phyloP scores from a whole-genome alignment of 2,797 vertebrate species.

The Chelidonichthys spinosus region DNA sequence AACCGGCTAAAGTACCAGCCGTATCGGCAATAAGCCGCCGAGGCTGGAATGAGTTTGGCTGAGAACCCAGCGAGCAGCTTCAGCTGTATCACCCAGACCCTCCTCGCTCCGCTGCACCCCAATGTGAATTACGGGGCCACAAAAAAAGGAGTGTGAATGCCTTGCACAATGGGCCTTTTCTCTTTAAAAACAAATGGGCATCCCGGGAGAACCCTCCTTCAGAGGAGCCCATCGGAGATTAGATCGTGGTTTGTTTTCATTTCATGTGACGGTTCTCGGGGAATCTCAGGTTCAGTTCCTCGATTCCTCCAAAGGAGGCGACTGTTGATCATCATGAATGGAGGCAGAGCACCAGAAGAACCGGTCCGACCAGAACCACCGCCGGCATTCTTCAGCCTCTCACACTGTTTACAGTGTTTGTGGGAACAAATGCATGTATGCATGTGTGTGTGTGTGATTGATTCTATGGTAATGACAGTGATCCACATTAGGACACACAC shows the following conservation, averaged over 20 bases:
- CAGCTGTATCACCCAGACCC: slow-evolving; percentile 38
- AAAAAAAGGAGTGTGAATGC: slow-evolving; percentile 26
- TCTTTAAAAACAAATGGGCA: slow-evolving; percentile 61
- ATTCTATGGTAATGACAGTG: slow-evolving; percentile 23
- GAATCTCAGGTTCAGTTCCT: too few relatives aligned
- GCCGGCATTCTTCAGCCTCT: slow-evolving; percentile 44
- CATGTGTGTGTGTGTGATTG: not conserved
- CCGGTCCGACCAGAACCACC: slow-evolving; percentile 50
- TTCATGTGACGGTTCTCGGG: too few relatives aligned
- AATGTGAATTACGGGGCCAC: slow-evolving; percentile 47
- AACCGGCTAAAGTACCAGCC: slow-evolving; percentile 55
- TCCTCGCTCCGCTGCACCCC: slow-evolving; percentile 37
- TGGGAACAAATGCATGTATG: not conserved
- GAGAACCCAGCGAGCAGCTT: slow-evolving; percentile 41
- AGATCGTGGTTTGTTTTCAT: too few relatives aligned
- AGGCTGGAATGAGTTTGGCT: slow-evolving; percentile 66
- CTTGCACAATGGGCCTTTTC: slow-evolving; percentile 60
- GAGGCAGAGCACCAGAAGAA: slow-evolving; percentile 41
- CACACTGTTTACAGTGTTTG: slow-evolving; percentile 11
- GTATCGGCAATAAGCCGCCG: slow-evolving; percentile 36
- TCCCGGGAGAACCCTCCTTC: slow-evolving; percentile 31
- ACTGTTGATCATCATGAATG: too few relatives aligned
- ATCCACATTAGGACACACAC: not conserved
- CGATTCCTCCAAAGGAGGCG: too few relatives aligned
- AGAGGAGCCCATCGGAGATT: not conserved